Percentiles rank a stretch among this genome's conserved stretches.
These are phyloP conservation scores for Cosmorhoe ocellata DNA, from an alignment of 2,888 invertebrate species.

Conservation along the genomic window DNA sequence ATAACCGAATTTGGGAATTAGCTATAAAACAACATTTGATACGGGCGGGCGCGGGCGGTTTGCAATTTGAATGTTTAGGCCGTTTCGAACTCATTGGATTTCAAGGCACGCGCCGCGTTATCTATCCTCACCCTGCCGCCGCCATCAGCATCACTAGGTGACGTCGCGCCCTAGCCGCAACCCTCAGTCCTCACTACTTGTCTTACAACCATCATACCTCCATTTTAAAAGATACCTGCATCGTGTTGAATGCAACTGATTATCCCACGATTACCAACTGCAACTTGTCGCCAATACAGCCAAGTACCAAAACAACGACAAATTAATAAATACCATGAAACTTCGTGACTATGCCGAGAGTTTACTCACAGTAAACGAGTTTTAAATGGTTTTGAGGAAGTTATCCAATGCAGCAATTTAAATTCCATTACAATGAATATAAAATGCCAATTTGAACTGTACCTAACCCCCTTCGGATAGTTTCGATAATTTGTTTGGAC, in stretches of 20 bases:
- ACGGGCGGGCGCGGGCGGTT: conserved; percentile 80
- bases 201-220: too few relatives aligned
- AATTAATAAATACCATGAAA: conserved; percentile 60
- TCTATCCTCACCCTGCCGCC: conserved; percentile 48
- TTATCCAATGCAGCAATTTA: conserved; percentile 66
- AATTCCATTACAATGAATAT: conserved; percentile 70
- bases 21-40: conserved; percentile 83
- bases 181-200: background rate
- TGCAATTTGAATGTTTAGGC: conserved; percentile 80
- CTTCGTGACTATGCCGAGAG: conserved; percentile 61
- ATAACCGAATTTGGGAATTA: conserved; percentile 83
- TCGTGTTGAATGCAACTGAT: background rate
- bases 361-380: conserved; percentile 60
- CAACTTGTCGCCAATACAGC: conserved; percentile 14
- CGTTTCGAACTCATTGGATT: conserved; percentile 75
- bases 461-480: conserved; percentile 42
- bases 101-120: conserved; percentile 71
- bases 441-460: conserved; percentile 66
- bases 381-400: conserved; percentile 66
- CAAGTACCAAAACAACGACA: conserved; percentile 21
- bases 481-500: conserved; percentile 48
- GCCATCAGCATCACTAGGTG: conserved; percentile 18
- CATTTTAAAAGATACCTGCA: too few relatives aligned
- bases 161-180: conserved; percentile 3
- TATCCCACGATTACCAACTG: conserved; percentile 1